Base-by-base conservation (phyloP, 2,797 vertebrate genomes). In the Petrocephalus schoutedeni region DNA sequence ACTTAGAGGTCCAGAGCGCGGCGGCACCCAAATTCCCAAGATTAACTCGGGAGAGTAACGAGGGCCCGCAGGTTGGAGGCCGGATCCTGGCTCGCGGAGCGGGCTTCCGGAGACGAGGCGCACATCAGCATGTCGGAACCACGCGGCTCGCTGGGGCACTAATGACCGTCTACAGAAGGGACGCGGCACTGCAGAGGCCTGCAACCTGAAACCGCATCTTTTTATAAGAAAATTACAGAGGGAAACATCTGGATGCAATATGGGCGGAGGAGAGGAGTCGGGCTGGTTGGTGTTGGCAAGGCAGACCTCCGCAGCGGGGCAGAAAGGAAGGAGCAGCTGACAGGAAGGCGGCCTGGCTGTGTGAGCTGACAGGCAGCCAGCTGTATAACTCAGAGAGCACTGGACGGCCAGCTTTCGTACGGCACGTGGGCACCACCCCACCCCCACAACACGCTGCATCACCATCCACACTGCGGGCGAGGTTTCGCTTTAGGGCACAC, bases 191-290 rank as follows among this genome's bases (percentile, higher is more conserved):
- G 95, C 0, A 49, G 92, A 93, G 95, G 95, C 95, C 95, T 95
- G 93, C 94, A 94, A 91, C 92, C 89, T 58, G 10, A 90, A 92
- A 91, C 91, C 91, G 90, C 3, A 89, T 94, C 93, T 93, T 94
- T 61, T 89, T 92, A 89, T 83, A 92, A 93, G 94, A 94, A 95
- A 95, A 96, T 96, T 94, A 96, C 91, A 95, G 94, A 4, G 91
- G 90, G 89, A 92, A 90, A 95, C 95, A 96, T 96, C 95, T 96
- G 96, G 94, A 94, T 94, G 92, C 93, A 94, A 95, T 96, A 94
- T 93, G 88, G 45, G 45, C 28, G 21, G 23, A 74, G 28, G 53
- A 95, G 93, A 93, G 88, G 88, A 95, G 93, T 93, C 92, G 89
- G 92, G 90, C 88, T 89, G 90, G 89, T 92, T 92, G 89, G 91